Conservation (phyloP, 2,797 vertebrate genomes). For the Coreius guichenoti region DNA sequence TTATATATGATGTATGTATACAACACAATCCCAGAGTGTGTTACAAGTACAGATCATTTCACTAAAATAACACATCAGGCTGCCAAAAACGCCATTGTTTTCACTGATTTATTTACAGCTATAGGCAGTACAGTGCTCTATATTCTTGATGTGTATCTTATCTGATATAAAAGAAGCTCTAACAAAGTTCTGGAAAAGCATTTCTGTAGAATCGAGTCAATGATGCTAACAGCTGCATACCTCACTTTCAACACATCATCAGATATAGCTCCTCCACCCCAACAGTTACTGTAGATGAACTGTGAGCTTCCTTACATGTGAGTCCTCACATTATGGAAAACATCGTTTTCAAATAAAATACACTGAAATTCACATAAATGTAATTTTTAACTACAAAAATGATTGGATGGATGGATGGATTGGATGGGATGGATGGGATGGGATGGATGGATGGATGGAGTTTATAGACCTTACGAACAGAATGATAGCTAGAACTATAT, state of each 20-base stretch:
- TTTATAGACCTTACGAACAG: neutral
- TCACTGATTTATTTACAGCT: conserved; percentile 6
- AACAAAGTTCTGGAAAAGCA: neutral
- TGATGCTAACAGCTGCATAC: neutral
- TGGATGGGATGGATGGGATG: no score
- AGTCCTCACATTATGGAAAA: neutral
- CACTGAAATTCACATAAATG: no score
- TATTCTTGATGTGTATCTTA: neutral
- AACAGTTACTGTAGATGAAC: neutral
- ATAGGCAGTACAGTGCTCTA: neutral
- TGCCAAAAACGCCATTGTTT: neutral
- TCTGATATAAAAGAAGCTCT: neutral
- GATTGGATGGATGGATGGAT: neutral
- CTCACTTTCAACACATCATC: conserved; percentile 11
- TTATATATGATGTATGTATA: conserved; percentile 25
- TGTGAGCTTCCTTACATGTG: neutral
- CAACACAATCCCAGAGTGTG: conserved; percentile 37
- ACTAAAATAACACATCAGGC: conserved; percentile 23
- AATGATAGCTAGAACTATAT: neutral
- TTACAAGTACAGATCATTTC: conserved; percentile 18
- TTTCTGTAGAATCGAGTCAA: conserved; percentile 5
- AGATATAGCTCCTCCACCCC: neutral
- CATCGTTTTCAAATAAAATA: neutral
- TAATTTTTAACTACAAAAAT: neutral
- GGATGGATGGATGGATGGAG: neutral